A percentile compares a stretch with the other conserved stretches of the same genome.
phyloP scores from a whole-genome alignment of 2,888 invertebrate species.

The Listrodromus nycthemerus region DNA sequence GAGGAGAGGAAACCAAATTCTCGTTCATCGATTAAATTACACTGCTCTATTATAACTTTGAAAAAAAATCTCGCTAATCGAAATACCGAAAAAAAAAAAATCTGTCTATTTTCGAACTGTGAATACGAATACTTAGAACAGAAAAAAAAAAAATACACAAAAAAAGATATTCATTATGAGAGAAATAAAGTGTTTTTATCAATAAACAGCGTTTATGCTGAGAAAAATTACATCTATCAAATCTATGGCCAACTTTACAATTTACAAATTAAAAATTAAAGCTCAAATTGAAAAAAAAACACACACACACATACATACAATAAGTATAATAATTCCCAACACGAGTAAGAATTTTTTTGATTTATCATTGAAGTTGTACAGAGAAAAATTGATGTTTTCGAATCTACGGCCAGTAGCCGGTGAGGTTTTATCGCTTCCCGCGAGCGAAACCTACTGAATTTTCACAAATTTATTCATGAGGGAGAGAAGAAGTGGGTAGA shows the following conservation, averaged over 20 bases:
- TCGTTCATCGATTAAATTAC: neutral
- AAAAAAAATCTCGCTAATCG: neutral
- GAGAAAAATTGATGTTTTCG: neutral
- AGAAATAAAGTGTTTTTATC: conserved; percentile 6
- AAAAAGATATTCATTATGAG: neutral
- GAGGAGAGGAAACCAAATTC: neutral
- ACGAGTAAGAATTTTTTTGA: neutral
- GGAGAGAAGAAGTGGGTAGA: neutral
- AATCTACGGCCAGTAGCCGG: neutral
- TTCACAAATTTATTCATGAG: conserved; percentile 62
- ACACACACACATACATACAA: neutral
- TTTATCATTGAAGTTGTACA: conserved; percentile 1
- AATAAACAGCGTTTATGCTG: conserved; percentile 1
- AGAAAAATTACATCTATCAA: neutral
- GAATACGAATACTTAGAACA: neutral
- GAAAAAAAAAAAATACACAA: neutral
- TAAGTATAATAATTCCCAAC: neutral
- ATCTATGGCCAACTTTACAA: neutral
- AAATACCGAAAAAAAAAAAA: neutral
- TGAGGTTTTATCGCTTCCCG: neutral
- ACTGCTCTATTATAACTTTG: neutral
- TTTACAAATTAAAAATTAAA: neutral
- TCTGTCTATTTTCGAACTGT: neutral
- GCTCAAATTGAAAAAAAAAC: neutral
- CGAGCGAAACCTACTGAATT: neutral